Conservation (phyloP, 2,888 invertebrate species). For the Pharmacophagus antenor region DNA sequence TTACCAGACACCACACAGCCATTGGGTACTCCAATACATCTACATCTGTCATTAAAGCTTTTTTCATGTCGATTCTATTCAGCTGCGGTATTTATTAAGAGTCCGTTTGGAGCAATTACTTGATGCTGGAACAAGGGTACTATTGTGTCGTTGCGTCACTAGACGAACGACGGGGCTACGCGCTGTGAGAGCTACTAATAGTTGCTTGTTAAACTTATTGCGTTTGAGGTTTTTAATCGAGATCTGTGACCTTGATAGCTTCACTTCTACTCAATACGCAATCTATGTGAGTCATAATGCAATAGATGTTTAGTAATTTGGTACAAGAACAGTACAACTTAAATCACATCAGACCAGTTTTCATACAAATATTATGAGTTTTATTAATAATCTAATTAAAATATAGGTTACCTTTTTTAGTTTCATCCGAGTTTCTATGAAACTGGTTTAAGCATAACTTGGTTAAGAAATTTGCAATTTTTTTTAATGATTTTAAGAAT, state of each 20-base stretch:
- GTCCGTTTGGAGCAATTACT: slow-evolving; percentile 49
- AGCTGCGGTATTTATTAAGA: slow-evolving; percentile 52
- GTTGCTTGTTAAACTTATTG: slow-evolving; percentile 53
- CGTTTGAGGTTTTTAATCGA: slow-evolving; percentile 34
- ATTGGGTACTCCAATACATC: slow-evolving; percentile 36
- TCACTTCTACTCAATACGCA: neutral
- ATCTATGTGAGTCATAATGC: neutral
- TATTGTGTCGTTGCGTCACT: slow-evolving; percentile 61
- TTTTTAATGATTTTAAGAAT: neutral
- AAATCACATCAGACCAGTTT: neutral
- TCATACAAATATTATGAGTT: neutral
- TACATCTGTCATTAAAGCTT: slow-evolving; percentile 44
- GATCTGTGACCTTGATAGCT: slow-evolving; percentile 14
- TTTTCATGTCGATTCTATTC: slow-evolving; percentile 52
- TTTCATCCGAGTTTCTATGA: too few species aligned
- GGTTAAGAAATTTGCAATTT: neutral
- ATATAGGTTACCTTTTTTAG: too few species aligned
- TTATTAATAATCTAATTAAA: too few species aligned
- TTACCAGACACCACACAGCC: slow-evolving; percentile 35
- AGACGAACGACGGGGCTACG: slow-evolving; percentile 44
- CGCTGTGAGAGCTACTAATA: slow-evolving; percentile 54
- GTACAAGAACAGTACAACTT: neutral
- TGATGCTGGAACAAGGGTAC: slow-evolving; percentile 56
- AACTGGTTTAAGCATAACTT: too few species aligned
- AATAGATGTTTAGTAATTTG: neutral